Percentiles rank a stretch among this genome's conserved stretches.
These are phyloP conservation scores for Chloroceryle amazona DNA, from an alignment of 2,797 vertebrate species.

Conservation along the genomic window DNA sequence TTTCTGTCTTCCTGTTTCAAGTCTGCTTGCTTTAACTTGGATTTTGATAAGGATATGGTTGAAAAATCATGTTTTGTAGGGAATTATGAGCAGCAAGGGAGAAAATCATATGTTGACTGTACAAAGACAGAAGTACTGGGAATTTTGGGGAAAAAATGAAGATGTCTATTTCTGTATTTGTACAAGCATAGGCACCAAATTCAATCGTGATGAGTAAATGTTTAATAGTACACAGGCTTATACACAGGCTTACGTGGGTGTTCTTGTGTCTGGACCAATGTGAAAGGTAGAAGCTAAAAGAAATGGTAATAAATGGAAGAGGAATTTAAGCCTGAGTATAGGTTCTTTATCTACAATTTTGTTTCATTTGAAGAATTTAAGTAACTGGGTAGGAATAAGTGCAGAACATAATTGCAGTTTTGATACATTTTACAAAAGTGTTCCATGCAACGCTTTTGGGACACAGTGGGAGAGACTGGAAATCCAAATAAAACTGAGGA, in stretches of 20 bases:
- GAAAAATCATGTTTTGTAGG: neutral
- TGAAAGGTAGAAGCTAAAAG: neutral
- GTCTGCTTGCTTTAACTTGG: neutral
- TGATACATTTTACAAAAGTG: neutral
- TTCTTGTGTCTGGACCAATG: neutral
- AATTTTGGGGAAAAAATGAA: neutral
- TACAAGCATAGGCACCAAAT: neutral
- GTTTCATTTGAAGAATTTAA: neutral
- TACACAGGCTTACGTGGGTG: neutral
- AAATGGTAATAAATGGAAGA: neutral
- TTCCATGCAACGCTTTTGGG: neutral
- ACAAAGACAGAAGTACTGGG: neutral
- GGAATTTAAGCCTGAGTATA: neutral
- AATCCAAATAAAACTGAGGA: neutral
- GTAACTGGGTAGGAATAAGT: neutral
- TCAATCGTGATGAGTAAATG: neutral
- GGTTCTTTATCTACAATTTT: neutral
- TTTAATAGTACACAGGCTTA: neutral
- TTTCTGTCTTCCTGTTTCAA: neutral
- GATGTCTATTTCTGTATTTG: neutral
- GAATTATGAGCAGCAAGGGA: neutral
- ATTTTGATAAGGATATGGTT: neutral
- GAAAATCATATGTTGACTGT: neutral
- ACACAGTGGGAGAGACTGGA: neutral
- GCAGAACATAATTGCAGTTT: neutral